Evolutionary conservation across 2,888 invertebrate genomes (phyloP), one percentile per base, ranked within the genome.

Genomic region (Tiphia femorata): DNA sequence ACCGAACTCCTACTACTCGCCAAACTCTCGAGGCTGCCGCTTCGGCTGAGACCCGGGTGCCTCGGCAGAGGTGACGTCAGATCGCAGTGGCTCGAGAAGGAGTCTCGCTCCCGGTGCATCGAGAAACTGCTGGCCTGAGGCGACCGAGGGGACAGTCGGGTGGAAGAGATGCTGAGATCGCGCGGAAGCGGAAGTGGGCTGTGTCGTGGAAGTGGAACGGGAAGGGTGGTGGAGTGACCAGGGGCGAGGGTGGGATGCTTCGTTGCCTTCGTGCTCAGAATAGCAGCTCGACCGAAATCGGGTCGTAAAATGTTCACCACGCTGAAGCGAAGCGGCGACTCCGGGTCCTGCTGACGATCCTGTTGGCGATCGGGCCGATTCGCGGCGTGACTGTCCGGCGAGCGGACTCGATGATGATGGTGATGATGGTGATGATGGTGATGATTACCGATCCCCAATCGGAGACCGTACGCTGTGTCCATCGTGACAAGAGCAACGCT

Each of bases 241-340:
- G 41, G 38, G 38, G 61, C 49, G 17, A 82, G 53, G 70, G 77
- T 55, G 72, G 59, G 71, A 23, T 62, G 72, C 49, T 70, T 74
- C 10, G 67, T 73, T 27, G 76, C 77, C 71, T 88, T 90, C 52
- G 89, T 85, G 58, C 88, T 91, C 43, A 87, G 86, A 49, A 92
- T 84, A 8, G 91, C 92, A 73, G 91, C 90, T 23, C 91, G 86
- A 0, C 95, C 94, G 67, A 95, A 95, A 79, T 95, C 94, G 0
- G 94, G 94, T 75, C 93, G 90, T 19, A 95, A 84, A 59, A 95
- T 95, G 82, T 95, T 94, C 74, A 92, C 93, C 79, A 95, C 94
- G 76, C 94, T 94, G 85, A 94, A 95, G 70, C 92, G 91, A 23
- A 95, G 81, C 1, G 78, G 56, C 0, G 65, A 14, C 1, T 75